phyloP scores from a whole-genome alignment of 2,113 vertebrate genomes.

The Vanacampus margaritifer region DNA sequence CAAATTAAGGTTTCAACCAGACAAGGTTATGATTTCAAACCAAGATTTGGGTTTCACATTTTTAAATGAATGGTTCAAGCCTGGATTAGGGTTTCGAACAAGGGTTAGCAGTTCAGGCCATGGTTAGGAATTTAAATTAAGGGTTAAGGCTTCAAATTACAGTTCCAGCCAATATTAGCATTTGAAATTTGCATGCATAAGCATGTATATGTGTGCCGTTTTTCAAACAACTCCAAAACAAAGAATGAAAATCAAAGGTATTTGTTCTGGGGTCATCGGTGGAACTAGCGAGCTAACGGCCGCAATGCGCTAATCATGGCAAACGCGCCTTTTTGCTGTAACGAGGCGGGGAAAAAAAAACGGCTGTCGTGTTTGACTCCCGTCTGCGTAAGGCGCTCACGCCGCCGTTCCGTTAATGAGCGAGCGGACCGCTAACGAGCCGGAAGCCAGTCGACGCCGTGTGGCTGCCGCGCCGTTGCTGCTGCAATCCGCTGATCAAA shows the following conservation, averaged over 20 bases:
- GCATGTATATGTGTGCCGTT: background rate
- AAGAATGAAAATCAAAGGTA: background rate
- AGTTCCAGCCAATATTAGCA: background rate
- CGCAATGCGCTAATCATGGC: constrained; percentile 6
- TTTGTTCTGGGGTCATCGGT: background rate
- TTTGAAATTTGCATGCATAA: background rate
- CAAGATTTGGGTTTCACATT: too few relatives aligned
- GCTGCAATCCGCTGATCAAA: background rate
- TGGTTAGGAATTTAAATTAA: too few relatives aligned
- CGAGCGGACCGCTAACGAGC: constrained; percentile 19
- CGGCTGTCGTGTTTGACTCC: constrained; percentile 22
- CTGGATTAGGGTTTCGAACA: too few relatives aligned
- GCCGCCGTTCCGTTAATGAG: constrained; percentile 30
- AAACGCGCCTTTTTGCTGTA: constrained; percentile 11
- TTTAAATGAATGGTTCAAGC: too few relatives aligned
- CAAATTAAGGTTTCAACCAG: too few relatives aligned
- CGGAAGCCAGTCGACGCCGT: constrained; percentile 13
- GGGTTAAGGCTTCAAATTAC: too few relatives aligned
- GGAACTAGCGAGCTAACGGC: background rate
- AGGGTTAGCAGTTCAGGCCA: too few relatives aligned
- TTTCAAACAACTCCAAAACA: background rate
- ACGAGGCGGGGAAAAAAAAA: constrained; percentile 27
- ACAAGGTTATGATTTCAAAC: too few relatives aligned
- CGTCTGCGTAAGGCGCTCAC: background rate
- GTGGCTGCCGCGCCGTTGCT: background rate